Conservation (phyloP, 92 coral and sea anemone species). For the Zoanthus solanderi region DNA sequence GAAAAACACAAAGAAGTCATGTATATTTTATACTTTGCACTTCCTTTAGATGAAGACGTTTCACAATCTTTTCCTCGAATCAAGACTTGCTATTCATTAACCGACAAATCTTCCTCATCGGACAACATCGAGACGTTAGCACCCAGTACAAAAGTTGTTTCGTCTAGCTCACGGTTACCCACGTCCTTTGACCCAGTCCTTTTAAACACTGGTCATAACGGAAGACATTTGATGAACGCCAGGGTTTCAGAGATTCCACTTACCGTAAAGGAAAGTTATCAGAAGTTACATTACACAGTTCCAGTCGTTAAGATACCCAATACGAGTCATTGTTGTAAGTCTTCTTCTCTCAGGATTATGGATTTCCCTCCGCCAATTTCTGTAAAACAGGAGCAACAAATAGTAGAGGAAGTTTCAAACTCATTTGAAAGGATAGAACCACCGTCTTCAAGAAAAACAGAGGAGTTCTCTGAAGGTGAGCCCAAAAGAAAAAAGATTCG, state of each 20-base stretch:
- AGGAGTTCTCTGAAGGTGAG: slow-evolving; percentile 12
- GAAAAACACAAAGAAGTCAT: no score
- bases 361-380: slow-evolving; percentile 11
- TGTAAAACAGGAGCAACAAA: slow-evolving; percentile 21
- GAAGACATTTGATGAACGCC: slow-evolving; percentile 3
- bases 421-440: background rate
- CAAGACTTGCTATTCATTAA: slow-evolving; percentile 73
- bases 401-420: background rate
- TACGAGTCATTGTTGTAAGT: background rate
- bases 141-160: background rate
- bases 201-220: slow-evolving; percentile 3
- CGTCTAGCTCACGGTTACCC: slow-evolving; percentile 7
- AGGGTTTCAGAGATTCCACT: background rate
- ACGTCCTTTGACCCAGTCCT: background rate
- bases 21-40: no score
- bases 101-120: background rate
- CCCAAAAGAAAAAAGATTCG: slow-evolving; percentile 7
- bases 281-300: background rate
- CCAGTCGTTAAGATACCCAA: background rate
- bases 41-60: slow-evolving; percentile 9
- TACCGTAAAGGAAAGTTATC: slow-evolving; percentile 4
- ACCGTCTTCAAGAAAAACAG: background rate
- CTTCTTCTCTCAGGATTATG: background rate
- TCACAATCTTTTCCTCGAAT: slow-evolving; percentile 65
- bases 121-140: background rate